phyloP scores from a whole-genome alignment of 2,797 vertebrate species.

The Parambassis ranga region DNA sequence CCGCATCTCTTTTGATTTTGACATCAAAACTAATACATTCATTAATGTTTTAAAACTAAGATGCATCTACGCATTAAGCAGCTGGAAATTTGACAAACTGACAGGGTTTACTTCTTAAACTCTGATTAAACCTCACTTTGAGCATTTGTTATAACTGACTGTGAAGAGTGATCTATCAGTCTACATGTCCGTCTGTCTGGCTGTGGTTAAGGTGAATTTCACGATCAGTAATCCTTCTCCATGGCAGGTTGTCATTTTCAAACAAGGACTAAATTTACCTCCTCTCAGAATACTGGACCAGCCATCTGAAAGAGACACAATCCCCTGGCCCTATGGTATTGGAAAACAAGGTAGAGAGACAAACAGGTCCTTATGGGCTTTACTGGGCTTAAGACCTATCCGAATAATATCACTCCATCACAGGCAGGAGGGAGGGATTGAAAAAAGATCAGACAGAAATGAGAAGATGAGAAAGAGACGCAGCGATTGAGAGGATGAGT shows the following conservation, averaged over 20 bases:
- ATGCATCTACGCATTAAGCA: constrained; percentile 10
- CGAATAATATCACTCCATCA: constrained; percentile 74
- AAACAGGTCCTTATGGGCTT: constrained; percentile 67
- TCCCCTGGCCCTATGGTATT: constrained; percentile 46
- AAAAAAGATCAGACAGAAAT: constrained; percentile 70
- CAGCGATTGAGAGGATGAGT: constrained; percentile 72
- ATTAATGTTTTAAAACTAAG: constrained; percentile 46
- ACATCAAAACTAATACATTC: constrained; percentile 44
- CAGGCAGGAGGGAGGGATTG: constrained; percentile 57
- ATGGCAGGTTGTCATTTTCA: constrained; percentile 25
- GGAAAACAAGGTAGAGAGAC: constrained; percentile 63
- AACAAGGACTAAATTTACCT: constrained; percentile 30
- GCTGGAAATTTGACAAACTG: constrained; percentile 20
- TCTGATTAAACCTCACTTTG: constrained; percentile 9
- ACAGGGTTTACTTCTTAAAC: constrained; percentile 15
- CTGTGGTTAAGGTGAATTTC: background rate
- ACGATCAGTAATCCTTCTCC: constrained; percentile 29
- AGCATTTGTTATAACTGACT: background rate
- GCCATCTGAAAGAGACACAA: constrained; percentile 48
- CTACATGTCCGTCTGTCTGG: background rate
- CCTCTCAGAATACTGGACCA: constrained; percentile 35
- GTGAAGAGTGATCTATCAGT: background rate
- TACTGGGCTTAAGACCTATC: constrained; percentile 67
- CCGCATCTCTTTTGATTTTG: constrained; percentile 26
- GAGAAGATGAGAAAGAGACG: constrained; percentile 71